Conservation (phyloP, 2,888 invertebrate genomes). For the Oligia fasciuncula region DNA sequence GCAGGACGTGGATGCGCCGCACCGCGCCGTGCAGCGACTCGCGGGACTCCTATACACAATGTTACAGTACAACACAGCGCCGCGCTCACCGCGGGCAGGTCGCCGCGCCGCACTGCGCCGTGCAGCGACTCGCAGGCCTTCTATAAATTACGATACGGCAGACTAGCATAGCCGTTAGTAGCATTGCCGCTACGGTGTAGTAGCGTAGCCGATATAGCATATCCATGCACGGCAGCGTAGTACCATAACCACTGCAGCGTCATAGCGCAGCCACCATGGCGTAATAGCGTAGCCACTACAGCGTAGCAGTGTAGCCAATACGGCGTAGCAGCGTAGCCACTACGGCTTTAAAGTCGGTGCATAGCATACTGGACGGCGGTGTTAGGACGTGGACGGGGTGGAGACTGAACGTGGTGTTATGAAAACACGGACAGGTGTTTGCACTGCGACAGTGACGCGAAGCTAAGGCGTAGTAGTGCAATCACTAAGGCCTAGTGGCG, state of each 20-base stretch:
- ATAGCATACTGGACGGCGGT: not conserved
- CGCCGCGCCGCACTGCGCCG: constrained; percentile 90
- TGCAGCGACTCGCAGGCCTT: constrained; percentile 94
- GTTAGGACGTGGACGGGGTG: not conserved
- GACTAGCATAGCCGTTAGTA: not conserved
- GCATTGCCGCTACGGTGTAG: not conserved
- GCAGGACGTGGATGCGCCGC: too few species aligned
- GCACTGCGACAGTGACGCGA: not conserved
- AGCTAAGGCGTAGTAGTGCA: not conserved
- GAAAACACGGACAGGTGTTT: not conserved
- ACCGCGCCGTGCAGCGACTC: too few species aligned
- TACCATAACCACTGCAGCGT: not conserved
- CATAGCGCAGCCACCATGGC: not conserved
- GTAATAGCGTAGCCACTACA: not conserved
- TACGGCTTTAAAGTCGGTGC: not conserved
- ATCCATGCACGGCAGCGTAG: not conserved
- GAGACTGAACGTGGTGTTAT: not conserved
- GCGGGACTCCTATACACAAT: too few species aligned
- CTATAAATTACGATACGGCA: constrained; percentile 78
- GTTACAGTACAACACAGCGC: constrained; percentile 73
- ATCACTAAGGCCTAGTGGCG: not conserved
- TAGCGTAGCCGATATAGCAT: too few species aligned
- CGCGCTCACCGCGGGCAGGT: constrained; percentile 90
- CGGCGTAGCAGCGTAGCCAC: too few species aligned
- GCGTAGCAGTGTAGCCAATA: not conserved